Evolutionary conservation across 2,113 vertebrate genomes (phyloP).

Genomic region (Grantiella picta): DNA sequence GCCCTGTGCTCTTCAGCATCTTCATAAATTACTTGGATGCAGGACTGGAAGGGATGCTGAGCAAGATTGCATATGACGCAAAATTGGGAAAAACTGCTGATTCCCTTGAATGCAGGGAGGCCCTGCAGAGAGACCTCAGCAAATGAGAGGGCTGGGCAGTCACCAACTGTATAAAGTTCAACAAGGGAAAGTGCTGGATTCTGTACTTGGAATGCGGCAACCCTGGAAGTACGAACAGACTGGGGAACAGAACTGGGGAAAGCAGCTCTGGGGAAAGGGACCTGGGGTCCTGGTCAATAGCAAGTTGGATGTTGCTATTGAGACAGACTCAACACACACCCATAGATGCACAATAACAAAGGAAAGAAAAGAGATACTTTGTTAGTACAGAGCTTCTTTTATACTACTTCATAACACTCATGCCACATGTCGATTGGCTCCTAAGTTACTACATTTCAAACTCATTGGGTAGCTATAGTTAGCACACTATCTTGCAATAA

Average conservation of each 20-base stretch:
- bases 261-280: accelerated
- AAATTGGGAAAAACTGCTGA: neutral
- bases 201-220: neutral
- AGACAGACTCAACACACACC: too few relatives aligned
- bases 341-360: too few relatives aligned
- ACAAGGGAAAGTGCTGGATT: accelerated
- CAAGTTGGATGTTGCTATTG: too few relatives aligned
- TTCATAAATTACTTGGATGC: neutral
- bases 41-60: neutral
- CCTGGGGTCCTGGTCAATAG: accelerated
- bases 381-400: too few relatives aligned
- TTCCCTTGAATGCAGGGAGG: neutral
- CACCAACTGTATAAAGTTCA: neutral
- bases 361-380: too few relatives aligned
- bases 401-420: too few relatives aligned
- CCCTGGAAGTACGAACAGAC: neutral
- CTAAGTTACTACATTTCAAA: too few relatives aligned
- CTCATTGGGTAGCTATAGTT: too few relatives aligned
- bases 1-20: neutral
- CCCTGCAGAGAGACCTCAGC: neutral
- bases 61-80: too few relatives aligned
- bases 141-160: neutral
- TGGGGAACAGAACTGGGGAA: neutral
- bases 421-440: too few relatives aligned
- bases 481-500: too few relatives aligned